A percentile compares a stretch with the other conserved stretches of the same genome.
Evolutionary conservation across 2,888 invertebrate species (phyloP).

Genomic region (Papilio elwesi): DNA sequence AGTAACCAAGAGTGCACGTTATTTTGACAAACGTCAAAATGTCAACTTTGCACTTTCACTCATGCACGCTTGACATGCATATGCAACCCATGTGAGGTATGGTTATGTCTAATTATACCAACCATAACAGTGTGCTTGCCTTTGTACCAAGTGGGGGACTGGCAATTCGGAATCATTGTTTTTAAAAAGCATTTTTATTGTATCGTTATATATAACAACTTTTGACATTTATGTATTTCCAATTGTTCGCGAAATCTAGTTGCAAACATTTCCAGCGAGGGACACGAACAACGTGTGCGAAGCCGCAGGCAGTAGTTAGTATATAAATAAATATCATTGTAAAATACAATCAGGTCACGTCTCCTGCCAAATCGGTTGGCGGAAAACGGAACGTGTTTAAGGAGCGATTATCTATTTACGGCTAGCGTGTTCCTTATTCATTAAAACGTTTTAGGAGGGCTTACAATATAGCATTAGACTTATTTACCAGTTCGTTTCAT

Average conservation of each 20-base stretch:
- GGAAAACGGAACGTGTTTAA: conserved; percentile 24
- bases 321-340: not conserved
- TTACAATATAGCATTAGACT: not conserved
- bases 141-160: no score
- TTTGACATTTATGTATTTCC: no score
- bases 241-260: no score
- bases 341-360: conserved; percentile 29
- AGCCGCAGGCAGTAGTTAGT: no score
- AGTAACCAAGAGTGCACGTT: not conserved
- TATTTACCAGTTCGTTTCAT: not conserved
- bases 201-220: no score
- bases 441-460: not conserved
- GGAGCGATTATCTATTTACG: conserved; percentile 26
- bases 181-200: no score
- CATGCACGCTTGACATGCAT: conserved; percentile 6
- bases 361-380: conserved; percentile 27
- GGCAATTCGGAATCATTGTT: no score
- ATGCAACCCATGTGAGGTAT: conserved; percentile 13
- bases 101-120: not conserved
- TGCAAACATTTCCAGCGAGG: no score
- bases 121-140: no score
- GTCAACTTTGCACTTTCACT: conserved; percentile 16
- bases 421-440: conserved; percentile 5
- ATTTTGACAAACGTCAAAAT: conserved; percentile 12
- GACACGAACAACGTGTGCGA: no score